Percentiles rank a stretch among this genome's conserved stretches.
Conservation (phyloP, 2,797 vertebrate species). For the Schizopygopsis pylzovi region DNA sequence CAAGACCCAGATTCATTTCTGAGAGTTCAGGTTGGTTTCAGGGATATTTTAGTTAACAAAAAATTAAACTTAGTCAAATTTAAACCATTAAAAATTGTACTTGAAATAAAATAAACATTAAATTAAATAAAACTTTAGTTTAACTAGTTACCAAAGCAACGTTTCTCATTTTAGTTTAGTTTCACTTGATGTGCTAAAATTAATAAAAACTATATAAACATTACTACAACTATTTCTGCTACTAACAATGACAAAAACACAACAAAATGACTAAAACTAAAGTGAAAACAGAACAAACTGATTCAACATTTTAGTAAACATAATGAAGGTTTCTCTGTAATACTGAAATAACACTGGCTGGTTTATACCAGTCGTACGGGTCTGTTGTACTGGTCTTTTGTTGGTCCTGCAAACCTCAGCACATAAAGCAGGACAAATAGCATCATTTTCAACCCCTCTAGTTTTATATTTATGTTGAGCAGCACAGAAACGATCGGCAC, state of each 20-base stretch:
- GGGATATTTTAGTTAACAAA: neutral
- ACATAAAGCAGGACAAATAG: neutral
- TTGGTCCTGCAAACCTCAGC: neutral
- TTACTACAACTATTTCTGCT: neutral
- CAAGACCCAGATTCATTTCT: neutral
- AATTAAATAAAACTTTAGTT: neutral
- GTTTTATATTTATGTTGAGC: neutral
- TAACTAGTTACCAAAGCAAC: neutral
- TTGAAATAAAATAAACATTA: neutral
- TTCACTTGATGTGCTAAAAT: neutral
- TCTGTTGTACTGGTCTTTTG: neutral
- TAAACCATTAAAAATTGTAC: neutral
- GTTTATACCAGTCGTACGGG: neutral
- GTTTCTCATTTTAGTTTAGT: neutral
- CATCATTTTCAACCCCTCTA: neutral
- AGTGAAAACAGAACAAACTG: neutral
- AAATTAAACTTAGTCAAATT: neutral
- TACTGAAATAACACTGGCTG: neutral
- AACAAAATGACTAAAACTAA: neutral
- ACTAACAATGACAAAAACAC: neutral
- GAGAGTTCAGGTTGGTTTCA: neutral
- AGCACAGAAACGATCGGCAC: neutral
- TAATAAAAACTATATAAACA: neutral
- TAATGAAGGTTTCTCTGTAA: neutral
- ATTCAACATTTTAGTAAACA: neutral